Evolutionary conservation across 2,888 invertebrate genomes (phyloP).

Genomic region (Hyppa rectilinea): DNA sequence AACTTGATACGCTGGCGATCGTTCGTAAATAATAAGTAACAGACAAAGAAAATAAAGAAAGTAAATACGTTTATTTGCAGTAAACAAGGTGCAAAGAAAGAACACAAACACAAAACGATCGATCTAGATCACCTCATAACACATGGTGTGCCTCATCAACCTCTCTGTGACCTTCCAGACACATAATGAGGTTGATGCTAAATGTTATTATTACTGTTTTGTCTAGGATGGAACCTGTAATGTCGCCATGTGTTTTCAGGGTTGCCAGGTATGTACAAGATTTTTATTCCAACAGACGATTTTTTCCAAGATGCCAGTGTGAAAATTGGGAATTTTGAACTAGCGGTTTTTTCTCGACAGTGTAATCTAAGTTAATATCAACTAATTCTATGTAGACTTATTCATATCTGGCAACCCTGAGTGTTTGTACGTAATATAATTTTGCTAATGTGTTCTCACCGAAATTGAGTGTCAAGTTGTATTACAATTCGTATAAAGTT

Average conservation of each 20-base stretch:
- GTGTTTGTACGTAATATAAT: conserved; percentile 30
- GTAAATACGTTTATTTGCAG: no score
- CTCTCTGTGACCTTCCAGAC: conserved; percentile 29
- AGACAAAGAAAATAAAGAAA: no score
- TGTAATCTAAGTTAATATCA: not conserved
- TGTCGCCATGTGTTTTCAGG: not conserved
- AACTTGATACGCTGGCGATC: no score
- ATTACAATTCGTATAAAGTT: conserved; percentile 40
- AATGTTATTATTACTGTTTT: conserved; percentile 25
- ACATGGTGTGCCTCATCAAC: conserved; percentile 1
- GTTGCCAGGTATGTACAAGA: conserved; percentile 4
- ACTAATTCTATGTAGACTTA: not conserved
- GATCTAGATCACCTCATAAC: not conserved
- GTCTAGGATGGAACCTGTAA: conserved; percentile 13
- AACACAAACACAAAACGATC: no score
- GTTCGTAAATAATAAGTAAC: no score
- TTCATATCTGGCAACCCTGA: conserved; percentile 26
- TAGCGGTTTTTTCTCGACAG: not conserved
- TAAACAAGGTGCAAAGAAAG: no score
- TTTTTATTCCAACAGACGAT: not conserved
- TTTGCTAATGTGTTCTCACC: conserved; percentile 45
- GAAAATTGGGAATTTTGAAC: not conserved
- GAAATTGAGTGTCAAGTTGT: conserved; percentile 42
- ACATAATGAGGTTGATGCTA: conserved; percentile 10
- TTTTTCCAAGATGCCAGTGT: not conserved